These are phyloP conservation scores for Misgurnus mizolepis DNA, from an alignment of 2,113 vertebrate species.

Conservation along the genomic window DNA sequence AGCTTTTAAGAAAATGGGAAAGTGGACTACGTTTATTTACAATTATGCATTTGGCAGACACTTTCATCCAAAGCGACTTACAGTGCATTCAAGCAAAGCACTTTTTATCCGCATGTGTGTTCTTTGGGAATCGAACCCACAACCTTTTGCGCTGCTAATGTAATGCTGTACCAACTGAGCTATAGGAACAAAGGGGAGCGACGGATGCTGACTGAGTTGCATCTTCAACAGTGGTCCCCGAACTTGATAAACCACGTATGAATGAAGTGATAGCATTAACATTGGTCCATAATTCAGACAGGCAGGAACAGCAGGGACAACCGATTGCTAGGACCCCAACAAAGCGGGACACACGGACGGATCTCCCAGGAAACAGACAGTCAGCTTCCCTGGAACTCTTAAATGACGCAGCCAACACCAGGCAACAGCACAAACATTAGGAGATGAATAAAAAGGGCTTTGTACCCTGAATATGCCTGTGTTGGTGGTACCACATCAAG, in stretches of 20 bases:
- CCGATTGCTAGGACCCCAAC: background rate
- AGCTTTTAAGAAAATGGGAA: slow-evolving; percentile 35
- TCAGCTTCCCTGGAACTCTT: slow-evolving; percentile 55
- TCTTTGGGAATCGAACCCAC: no score
- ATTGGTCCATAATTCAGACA: background rate
- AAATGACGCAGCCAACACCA: slow-evolving; percentile 56
- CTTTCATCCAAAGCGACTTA: no score
- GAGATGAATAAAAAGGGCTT: slow-evolving; percentile 50
- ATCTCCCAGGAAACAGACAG: slow-evolving; percentile 57
- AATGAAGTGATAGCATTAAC: background rate
- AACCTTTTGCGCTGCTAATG: no score
- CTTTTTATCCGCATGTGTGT: no score
- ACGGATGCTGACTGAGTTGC: no score
- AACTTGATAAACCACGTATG: background rate
- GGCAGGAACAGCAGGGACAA: slow-evolving; percentile 10
- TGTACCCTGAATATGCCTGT: slow-evolving; percentile 35
- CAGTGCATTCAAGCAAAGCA: no score
- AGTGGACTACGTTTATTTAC: slow-evolving; percentile 31
- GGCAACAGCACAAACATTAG: slow-evolving; percentile 59
- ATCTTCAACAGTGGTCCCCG: background rate
- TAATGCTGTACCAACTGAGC: no score
- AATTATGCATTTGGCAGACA: no score
- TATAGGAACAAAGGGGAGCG: no score
- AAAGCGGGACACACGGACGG: slow-evolving; percentile 44
- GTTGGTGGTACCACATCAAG: slow-evolving; percentile 31